phyloP scores from a whole-genome alignment of 2,113 vertebrate species.

The Mirza zaza region DNA sequence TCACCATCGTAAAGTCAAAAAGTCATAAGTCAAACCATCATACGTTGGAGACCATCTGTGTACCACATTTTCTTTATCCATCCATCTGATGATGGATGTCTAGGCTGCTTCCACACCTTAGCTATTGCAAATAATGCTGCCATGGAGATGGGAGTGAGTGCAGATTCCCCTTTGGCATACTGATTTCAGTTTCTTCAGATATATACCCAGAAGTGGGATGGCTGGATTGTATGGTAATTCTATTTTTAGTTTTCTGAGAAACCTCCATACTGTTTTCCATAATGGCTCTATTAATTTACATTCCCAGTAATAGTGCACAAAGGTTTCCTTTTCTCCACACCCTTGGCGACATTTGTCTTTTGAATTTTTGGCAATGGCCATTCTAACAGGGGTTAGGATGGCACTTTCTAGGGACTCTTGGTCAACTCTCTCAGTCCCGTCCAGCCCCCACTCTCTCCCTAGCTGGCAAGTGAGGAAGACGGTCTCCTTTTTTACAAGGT shows the following conservation, averaged over 20 bases:
- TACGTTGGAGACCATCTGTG: background rate
- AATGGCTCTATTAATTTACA: background rate
- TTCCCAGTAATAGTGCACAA: background rate
- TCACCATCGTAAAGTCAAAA: background rate
- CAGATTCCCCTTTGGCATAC: background rate
- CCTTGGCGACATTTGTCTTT: background rate
- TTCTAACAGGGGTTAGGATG: background rate
- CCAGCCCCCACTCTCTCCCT: background rate
- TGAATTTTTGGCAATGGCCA: background rate
- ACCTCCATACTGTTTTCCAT: background rate
- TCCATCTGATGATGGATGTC: background rate
- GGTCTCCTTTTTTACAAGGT: background rate
- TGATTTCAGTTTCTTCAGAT: background rate
- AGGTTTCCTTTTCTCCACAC: background rate
- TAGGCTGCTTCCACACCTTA: background rate
- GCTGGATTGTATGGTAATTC: background rate
- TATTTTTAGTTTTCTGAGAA: background rate
- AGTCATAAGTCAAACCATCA: background rate
- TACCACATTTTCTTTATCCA: background rate
- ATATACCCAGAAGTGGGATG: too few species aligned
- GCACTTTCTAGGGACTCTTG: background rate
- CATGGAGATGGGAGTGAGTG: too few species aligned
- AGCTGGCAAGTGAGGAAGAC: background rate
- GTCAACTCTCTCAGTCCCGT: background rate
- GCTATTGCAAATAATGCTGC: background rate